These are phyloP conservation scores for Xyrichtys novacula DNA, from an alignment of 2,797 vertebrate genomes.

Conservation along the genomic window DNA sequence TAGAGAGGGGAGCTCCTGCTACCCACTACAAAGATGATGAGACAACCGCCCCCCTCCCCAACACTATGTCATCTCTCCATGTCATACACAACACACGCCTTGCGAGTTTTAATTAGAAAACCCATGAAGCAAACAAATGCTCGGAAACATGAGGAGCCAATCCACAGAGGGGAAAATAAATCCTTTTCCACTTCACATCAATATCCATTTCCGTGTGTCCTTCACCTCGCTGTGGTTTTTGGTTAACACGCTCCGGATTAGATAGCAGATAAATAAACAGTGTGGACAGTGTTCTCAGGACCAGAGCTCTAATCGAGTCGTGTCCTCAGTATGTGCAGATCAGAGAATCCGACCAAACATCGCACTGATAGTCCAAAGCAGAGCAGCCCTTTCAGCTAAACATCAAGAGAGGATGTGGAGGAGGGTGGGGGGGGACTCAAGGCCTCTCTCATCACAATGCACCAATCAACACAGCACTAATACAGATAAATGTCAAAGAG, in stretches of 20 bases:
- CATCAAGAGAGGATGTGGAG: conserved; percentile 26
- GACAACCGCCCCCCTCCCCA: conserved; percentile 37
- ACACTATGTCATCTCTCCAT: conserved; percentile 34
- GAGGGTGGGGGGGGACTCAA: conserved; percentile 28
- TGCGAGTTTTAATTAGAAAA: conserved; percentile 77
- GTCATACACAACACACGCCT: conserved; percentile 64
- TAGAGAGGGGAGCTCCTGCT: conserved; percentile 10
- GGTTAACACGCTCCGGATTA: conserved; percentile 72
- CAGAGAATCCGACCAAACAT: conserved; percentile 60
- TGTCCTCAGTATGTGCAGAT: conserved; percentile 58
- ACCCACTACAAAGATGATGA: conserved; percentile 39
- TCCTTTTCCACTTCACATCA: conserved; percentile 69
- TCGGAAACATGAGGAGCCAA: conserved; percentile 68
- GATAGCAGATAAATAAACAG: conserved; percentile 78
- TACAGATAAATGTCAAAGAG: conserved; percentile 70
- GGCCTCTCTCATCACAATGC: conserved; percentile 56
- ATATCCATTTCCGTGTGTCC: conserved; percentile 72
- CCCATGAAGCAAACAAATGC: conserved; percentile 76
- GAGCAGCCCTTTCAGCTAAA: conserved; percentile 21
- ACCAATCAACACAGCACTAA: conserved; percentile 32
- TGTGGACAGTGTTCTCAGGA: conserved; percentile 51
- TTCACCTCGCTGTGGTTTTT: conserved; percentile 77
- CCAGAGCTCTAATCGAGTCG: conserved; percentile 52
- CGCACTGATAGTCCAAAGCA: conserved; percentile 32
- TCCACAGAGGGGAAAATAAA: conserved; percentile 73